These are phyloP conservation scores for Ariolimax columbianus DNA, from an alignment of 2,888 invertebrate species.

Conservation along the genomic window DNA sequence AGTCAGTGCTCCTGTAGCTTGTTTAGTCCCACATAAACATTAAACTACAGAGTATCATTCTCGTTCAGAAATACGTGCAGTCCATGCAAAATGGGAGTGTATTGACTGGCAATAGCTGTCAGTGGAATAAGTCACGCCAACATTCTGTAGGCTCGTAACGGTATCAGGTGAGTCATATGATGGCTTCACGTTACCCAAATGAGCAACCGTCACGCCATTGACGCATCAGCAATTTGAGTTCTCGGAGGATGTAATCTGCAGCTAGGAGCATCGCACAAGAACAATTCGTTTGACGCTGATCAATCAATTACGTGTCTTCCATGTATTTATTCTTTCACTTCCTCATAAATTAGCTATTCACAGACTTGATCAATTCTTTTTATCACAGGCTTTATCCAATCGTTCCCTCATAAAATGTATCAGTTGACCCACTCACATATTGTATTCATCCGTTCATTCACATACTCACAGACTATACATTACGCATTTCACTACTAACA, in stretches of 20 bases:
- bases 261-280: not conserved
- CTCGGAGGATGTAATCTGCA: not conserved
- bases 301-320: not conserved
- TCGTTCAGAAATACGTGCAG: not conserved
- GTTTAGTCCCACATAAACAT: too few species aligned
- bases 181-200: constrained; percentile 7
- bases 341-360: not conserved
- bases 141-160: not conserved
- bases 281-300: not conserved
- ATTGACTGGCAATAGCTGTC: not conserved
- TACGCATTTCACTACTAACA: too few species aligned
- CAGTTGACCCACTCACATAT: too few species aligned
- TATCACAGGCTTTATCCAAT: not conserved
- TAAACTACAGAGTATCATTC: too few species aligned
- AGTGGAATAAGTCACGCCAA: constrained; percentile 30
- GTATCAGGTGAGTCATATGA: constrained; percentile 8
- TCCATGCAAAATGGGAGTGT: not conserved
- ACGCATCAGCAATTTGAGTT: not conserved
- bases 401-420: too few species aligned
- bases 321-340: constrained; percentile 2
- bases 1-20: too few species aligned
- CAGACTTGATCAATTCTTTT: constrained; percentile 14
- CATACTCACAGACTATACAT: too few species aligned
- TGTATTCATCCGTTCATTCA: too few species aligned
- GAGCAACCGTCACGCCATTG: constrained; percentile 25